These are phyloP conservation scores for Drosophila pseudotalamancana DNA, from an alignment of 2,888 invertebrate genomes.

Conservation along the genomic window DNA sequence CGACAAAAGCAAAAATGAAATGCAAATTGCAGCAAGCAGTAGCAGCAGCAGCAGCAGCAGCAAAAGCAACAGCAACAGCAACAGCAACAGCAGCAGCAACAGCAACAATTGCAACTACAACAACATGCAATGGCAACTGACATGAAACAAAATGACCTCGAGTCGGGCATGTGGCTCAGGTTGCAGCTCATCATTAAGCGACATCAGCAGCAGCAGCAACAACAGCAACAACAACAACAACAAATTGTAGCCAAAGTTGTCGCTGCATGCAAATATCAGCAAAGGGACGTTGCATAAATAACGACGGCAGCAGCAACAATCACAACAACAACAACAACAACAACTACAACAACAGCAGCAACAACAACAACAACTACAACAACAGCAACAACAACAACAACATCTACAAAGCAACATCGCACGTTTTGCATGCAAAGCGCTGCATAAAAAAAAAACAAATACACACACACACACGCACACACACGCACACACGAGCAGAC, in stretches of 20 bases:
- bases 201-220: slow-evolving; percentile 21
- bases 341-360: slow-evolving; percentile 28
- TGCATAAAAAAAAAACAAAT: slow-evolving; percentile 35
- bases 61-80: too few relatives aligned
- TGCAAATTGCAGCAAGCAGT: slow-evolving; percentile 68
- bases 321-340: slow-evolving; percentile 14
- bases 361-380: slow-evolving; percentile 11
- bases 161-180: slow-evolving; percentile 40
- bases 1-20: slow-evolving; percentile 70
- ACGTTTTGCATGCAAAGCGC: slow-evolving; percentile 73
- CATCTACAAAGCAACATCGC: slow-evolving; percentile 35
- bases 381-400: not conserved
- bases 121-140: slow-evolving; percentile 39
- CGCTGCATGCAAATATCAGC: slow-evolving; percentile 55
- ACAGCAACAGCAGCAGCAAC: slow-evolving; percentile 25
- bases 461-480: slow-evolving; percentile 6
- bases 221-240: slow-evolving; percentile 22
- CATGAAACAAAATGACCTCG: slow-evolving; percentile 65
- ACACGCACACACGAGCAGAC: not conserved
- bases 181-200: slow-evolving; percentile 69
- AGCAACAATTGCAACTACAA: slow-evolving; percentile 6
- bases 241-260: slow-evolving; percentile 37
- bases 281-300: slow-evolving; percentile 70
- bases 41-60: slow-evolving; percentile 15
- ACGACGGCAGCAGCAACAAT: slow-evolving; percentile 44